Evolutionary conservation across 30 jellyfish, hydroid and myxozoan genomes (phyloP).

Genomic region (Aurelia aurita): DNA sequence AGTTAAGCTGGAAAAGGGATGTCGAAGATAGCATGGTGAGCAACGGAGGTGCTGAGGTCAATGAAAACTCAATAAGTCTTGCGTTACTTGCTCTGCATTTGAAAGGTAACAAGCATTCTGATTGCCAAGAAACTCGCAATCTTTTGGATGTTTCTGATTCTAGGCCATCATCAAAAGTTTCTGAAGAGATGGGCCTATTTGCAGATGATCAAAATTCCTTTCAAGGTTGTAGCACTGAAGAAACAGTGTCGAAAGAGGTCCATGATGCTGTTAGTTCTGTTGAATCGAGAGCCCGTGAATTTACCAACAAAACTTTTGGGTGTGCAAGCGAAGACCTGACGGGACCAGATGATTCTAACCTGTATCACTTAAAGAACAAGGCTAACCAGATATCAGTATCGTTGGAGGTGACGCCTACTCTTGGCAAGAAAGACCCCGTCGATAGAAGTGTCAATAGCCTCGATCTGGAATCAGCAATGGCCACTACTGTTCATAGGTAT

Average conservation of each 20-base stretch:
- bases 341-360: no score
- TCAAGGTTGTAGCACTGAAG: conserved; percentile 42
- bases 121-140: conserved; percentile 37
- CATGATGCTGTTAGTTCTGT: no score
- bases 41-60: conserved; percentile 49
- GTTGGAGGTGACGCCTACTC: no score
- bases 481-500: no score
- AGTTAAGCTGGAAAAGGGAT: conserved; percentile 74
- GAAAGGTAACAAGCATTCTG: conserved; percentile 18
- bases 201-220: conserved; percentile 34
- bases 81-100: conserved; percentile 63
- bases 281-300: no score
- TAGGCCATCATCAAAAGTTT: conserved; percentile 66
- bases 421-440: no score
- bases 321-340: no score
- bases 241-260: background rate
- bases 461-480: no score
- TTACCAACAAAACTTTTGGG: no score
- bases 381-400: no score
- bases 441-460: no score
- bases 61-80: conserved; percentile 59
- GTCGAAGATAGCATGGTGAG: conserved; percentile 66
- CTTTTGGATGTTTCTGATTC: conserved; percentile 30
- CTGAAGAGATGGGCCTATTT: conserved; percentile 59
- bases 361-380: no score